Base-by-base conservation (phyloP, 92 coral and sea anemone genomes). In the Pocillopora meandrina region DNA sequence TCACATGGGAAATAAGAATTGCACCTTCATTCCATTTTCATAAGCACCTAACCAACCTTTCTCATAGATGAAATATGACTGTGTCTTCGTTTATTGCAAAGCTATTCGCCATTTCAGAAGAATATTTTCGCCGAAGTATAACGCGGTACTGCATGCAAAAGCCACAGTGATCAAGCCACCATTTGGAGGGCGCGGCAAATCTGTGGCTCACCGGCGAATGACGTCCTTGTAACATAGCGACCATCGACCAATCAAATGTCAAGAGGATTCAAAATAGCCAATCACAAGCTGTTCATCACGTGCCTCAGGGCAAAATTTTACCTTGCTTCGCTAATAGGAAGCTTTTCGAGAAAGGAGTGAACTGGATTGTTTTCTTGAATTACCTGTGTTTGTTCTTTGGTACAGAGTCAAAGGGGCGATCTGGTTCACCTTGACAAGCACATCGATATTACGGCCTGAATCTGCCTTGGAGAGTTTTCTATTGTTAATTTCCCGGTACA, bases 221-320 rank as follows among this genome's bases (percentile, higher is more conserved):
- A 94, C 98, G 98, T 94, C 82, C 93, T 78, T 92, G 98, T 94
- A 81, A 87, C 98, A 84, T 94, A 90, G 98, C 91, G 93, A 94
- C 98, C 77, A 82, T 76, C 63, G 81, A 88, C 98, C 98, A 94
- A 94, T 94, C 95, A 94, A 82, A 80, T 64, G 80, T 65, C 84
- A 84, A 78, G 89, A 83, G 84, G 90, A 85, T 92, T 94, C 95
- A 93, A 94, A 89, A 92, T 71, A 72, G 85, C 98, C 98, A 94
- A 94, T 94, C 98, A 92, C 82, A 78, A 63, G 81, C 61, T 63
- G 42, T 66, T 72, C 85, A 82, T 94, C 95, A 94, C 98, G 98
- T 94, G 98, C 95, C 95, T 71, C 34, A 20, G 76, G 95, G 90
- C 88, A 79, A 89, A 86, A 87, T 91, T 91, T 84, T 65, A 77